These are phyloP conservation scores for Drosophila ananassae DNA, from an alignment of 1,140 invertebrate genomes.

Conservation along the genomic window DNA sequence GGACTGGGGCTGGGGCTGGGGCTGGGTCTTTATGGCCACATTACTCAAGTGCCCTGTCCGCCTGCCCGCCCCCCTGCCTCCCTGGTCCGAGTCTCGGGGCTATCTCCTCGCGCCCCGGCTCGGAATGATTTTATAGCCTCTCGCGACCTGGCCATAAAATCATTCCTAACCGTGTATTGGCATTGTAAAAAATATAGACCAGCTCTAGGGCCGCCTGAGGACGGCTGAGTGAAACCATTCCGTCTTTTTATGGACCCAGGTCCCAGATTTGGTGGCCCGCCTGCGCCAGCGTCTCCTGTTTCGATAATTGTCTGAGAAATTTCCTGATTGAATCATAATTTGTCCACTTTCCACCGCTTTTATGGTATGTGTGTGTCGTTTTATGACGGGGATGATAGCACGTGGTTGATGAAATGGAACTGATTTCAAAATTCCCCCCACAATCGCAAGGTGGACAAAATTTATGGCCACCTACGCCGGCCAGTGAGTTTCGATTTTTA, in stretches of 20 bases:
- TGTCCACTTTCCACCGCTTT: conserved; percentile 12
- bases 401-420: conserved; percentile 70
- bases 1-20: conserved; percentile 25
- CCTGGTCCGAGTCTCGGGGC: conserved; percentile 19
- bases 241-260: conserved; percentile 46
- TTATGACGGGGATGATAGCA: conserved; percentile 67
- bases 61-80: conserved; percentile 25
- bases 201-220: conserved; percentile 28
- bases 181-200: conserved; percentile 68
- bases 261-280: conserved; percentile 46
- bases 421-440: conserved; percentile 76
- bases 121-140: conserved; percentile 69
- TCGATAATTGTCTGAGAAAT: conserved; percentile 74
- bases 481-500: conserved; percentile 48
- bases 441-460: conserved; percentile 33
- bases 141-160: conserved; percentile 68
- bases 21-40: conserved; percentile 72
- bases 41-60: conserved; percentile 78
- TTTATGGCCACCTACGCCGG: conserved; percentile 67
- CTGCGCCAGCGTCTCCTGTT: conserved; percentile 58
- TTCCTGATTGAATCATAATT: conserved; percentile 78
- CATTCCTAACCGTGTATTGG: conserved; percentile 64
- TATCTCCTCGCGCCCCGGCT: conserved; percentile 22
- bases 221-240: conserved; percentile 22
- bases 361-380: conserved; percentile 16